Evolutionary conservation across 2,888 invertebrate species (phyloP), one percentile per base, ranked within the genome.

Genomic region (Sesia apiformis): DNA sequence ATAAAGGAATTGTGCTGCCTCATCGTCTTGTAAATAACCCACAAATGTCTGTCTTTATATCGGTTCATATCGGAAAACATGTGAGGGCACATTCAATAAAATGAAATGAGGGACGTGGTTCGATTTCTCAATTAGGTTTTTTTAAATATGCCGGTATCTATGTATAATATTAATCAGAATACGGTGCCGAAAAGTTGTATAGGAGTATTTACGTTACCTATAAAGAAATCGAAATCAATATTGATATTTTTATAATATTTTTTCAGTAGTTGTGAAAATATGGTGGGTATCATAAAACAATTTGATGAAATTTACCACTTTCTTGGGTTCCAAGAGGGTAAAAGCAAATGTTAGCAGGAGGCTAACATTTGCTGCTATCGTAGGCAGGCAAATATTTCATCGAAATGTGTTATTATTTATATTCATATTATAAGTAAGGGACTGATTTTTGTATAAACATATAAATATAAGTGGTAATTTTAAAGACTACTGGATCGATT

Each of bases 11-110:
- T 64, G 66, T 67, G 78, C 81, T 70, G 76, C 63, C 66, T 79
- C 81, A 78, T 74, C 78, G 71, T 74, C 68, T 81, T 76, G 64
- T 75, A 78, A 79, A 76, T 78, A 78, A 75, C 70, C 69, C 64
- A 62, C 58, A 67, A 73, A 77, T 76, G 69, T 70, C 72, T 70
- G 67, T 70, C 76, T 72, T 67, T 72, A 72, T 74, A 72, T 70
- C 57, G 69, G 66, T 66, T 69, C 65, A 72, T 74, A 74, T 73
- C 66, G 62, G 63, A 63, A 63, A 67, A 75, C 68, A 69, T 64
- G 65, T 65, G 66, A 67, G 63, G 64, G n/a, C 64, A 60, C 63
- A 66, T 73, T 68, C 68, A 68, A 74, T 76, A 74, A 74, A 78
- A 75, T 66, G 62, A 67, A 77, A 81, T 78, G 69, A 72, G 73